phyloP scores from a whole-genome alignment of 2,797 vertebrate genomes.

The Chelmon rostratus region DNA sequence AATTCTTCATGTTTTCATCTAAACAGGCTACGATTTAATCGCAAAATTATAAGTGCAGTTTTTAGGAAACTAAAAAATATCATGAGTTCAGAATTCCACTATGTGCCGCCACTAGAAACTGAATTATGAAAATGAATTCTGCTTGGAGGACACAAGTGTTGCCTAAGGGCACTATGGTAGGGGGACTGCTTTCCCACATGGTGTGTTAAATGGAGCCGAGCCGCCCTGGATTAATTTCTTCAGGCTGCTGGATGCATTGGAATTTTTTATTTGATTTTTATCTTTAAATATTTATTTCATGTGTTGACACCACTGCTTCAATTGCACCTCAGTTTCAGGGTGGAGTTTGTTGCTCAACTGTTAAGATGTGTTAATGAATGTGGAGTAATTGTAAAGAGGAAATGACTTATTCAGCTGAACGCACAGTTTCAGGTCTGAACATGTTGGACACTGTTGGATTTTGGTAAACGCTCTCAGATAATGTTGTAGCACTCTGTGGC shows the following conservation, averaged over 20 bases:
- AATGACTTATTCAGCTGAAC: not conserved
- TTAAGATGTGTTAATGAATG: not conserved
- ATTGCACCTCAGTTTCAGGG: not conserved
- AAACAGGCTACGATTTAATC: no score
- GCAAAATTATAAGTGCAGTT: no score
- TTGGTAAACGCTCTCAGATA: not conserved
- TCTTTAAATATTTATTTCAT: not conserved
- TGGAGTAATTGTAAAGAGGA: not conserved
- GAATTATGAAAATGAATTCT: not conserved
- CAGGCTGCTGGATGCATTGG: not conserved
- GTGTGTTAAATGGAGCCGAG: not conserved
- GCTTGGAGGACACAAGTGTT: conserved; percentile 1
- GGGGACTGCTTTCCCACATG: not conserved
- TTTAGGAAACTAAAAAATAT: no score
- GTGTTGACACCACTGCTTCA: not conserved
- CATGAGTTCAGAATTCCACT: no score
- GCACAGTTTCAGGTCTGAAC: not conserved
- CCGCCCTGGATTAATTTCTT: not conserved
- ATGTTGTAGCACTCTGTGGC: not conserved
- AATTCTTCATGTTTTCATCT: not conserved
- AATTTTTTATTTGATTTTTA: not conserved
- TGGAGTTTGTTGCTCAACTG: not conserved
- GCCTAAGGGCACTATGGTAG: conserved; percentile 17
- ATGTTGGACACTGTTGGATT: not conserved
- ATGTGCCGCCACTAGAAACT: not conserved